These are phyloP conservation scores for Drosophila sordidapex DNA, from an alignment of 2,888 invertebrate species.

Conservation along the genomic window DNA sequence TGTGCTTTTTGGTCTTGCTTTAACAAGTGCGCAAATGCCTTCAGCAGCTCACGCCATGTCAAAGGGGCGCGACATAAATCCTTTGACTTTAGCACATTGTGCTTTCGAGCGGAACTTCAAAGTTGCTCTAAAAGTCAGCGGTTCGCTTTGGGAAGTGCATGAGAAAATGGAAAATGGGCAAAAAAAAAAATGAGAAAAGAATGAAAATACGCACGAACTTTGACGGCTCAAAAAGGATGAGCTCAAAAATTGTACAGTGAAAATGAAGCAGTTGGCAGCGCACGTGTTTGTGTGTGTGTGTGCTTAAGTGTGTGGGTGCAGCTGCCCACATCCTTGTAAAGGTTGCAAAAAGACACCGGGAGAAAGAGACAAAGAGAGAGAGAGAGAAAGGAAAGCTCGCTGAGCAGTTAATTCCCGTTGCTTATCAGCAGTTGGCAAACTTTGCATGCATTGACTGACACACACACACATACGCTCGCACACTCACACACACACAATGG, in stretches of 20 bases:
- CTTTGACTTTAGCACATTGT: constrained; percentile 54
- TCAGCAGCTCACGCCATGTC: constrained; percentile 31
- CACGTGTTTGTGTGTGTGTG: background rate
- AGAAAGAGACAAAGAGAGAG: background rate
- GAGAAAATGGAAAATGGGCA: constrained; percentile 2
- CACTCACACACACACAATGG: constrained; percentile 21
- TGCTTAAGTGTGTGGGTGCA: background rate
- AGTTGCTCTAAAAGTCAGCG: constrained; percentile 47
- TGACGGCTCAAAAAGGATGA: constrained; percentile 43
- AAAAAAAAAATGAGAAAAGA: background rate
- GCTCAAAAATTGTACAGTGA: constrained; percentile 46
- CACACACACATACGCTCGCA: constrained; percentile 10
- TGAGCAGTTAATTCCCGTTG: constrained; percentile 68
- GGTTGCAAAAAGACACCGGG: constrained; percentile 5
- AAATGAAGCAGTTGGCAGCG: constrained; percentile 31
- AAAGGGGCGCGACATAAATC: constrained; percentile 45
- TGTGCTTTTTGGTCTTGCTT: constrained; percentile 5
- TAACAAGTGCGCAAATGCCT: constrained; percentile 41
- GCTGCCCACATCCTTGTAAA: constrained; percentile 36
- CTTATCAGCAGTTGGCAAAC: constrained; percentile 73
- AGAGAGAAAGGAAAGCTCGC: constrained; percentile 24
- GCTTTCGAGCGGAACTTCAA: constrained; percentile 59
- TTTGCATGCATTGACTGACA: constrained; percentile 70
- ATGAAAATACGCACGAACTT: constrained; percentile 27
- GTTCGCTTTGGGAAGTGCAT: constrained; percentile 32